Evolutionary conservation across 2,797 vertebrate species (phyloP).

Genomic region (Rhynchotus rufescens): DNA sequence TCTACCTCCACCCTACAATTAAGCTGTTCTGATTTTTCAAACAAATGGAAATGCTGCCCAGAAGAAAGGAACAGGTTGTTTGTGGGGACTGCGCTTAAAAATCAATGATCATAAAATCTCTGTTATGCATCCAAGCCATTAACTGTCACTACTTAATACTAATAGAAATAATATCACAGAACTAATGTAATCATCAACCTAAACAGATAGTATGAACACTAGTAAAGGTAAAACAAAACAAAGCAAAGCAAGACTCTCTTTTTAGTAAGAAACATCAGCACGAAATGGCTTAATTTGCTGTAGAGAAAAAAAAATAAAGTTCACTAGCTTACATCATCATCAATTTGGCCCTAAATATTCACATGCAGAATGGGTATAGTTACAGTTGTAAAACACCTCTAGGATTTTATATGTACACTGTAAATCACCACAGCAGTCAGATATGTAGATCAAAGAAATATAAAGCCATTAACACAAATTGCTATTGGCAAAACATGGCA

Average conservation of each 20-base stretch:
- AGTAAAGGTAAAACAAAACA: neutral
- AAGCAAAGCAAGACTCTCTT: neutral
- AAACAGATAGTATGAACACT: neutral
- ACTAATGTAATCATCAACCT: neutral
- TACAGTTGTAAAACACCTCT: neutral
- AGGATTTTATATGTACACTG: constrained; percentile 15
- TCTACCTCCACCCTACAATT: neutral
- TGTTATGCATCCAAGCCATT: neutral
- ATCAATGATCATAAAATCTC: neutral
- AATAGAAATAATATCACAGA: neutral
- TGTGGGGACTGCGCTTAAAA: neutral
- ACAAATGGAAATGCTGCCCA: constrained; percentile 5
- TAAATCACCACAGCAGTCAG: neutral
- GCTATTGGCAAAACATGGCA: constrained; percentile 47
- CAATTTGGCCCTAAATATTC: neutral
- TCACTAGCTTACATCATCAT: neutral
- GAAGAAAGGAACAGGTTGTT: neutral
- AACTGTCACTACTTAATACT: neutral
- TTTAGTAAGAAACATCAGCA: neutral
- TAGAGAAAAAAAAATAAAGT: neutral
- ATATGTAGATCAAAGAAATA: constrained; percentile 36
- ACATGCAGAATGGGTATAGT: neutral
- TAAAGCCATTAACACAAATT: constrained; percentile 12
- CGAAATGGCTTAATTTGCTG: neutral
- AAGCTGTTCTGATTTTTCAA: neutral